phyloP scores from a whole-genome alignment of 1,140 invertebrate species.

The Drosophila tropicalis region DNA sequence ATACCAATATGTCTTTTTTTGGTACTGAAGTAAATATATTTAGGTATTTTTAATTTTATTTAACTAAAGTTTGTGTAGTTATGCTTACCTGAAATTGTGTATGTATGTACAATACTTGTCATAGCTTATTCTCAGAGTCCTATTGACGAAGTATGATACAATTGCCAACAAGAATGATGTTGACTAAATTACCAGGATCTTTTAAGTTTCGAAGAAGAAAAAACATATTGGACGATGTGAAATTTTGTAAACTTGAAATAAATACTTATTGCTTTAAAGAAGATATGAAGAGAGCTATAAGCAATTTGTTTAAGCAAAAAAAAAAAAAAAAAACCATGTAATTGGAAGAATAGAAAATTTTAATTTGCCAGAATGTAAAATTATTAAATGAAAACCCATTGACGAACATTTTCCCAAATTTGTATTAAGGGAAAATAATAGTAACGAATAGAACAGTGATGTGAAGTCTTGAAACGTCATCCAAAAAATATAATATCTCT shows the following conservation, averaged over 20 bases:
- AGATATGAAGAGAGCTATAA: neutral
- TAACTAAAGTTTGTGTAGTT: conserved; percentile 52
- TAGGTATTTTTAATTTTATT: conserved; percentile 50
- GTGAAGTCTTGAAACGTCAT: neutral
- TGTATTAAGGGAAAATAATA: neutral
- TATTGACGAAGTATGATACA: conserved; percentile 1
- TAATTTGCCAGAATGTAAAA: conserved; percentile 18
- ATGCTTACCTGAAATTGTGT: conserved; percentile 50
- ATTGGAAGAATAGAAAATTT: conserved; percentile 27
- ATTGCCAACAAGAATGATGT: neutral
- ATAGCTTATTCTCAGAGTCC: conserved; percentile 10
- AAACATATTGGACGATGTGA: neutral
- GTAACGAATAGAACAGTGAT: neutral
- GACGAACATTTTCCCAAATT: neutral
- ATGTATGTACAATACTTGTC: conserved; percentile 46
- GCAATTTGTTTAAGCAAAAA: conserved; percentile 46
- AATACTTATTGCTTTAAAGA: neutral
- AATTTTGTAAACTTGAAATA: conserved; percentile 4
- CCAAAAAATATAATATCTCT: neutral
- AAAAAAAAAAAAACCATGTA: conserved; percentile 18
- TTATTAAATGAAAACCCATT: neutral
- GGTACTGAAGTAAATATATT: conserved; percentile 32
- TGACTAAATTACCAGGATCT: neutral
- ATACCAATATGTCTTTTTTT: conserved; percentile 37
- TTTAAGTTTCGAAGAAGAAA: neutral